Base-by-base conservation (phyloP, 2,888 invertebrate species). In the Trissoscelio sp. region DNA sequence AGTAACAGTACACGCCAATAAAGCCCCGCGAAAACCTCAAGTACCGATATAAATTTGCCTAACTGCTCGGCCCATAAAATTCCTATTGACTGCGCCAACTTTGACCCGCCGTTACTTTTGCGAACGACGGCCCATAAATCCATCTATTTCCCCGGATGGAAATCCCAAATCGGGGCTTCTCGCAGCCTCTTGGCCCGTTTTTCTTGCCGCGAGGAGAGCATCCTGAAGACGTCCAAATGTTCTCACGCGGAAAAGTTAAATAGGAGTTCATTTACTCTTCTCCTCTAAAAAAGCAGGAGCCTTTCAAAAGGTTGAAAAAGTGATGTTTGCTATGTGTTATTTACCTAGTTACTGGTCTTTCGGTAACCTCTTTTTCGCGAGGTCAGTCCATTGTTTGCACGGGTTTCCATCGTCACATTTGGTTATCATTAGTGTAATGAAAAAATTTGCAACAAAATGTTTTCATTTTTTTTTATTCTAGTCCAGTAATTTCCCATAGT, bases 241-340 rank as follows among this genome's bases (percentile, higher is more conserved):
- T 64, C 51, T 24, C 64, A 37, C 64, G 64, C 51, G 64, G 51
- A 66, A 66, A 64, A 64, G 62, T 48, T 18, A 64, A 64, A 48
- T 14, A 64, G n/a, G 7, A 9, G 53, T 16, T 55, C 34, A 7
- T 55, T 55, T 55, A 9, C 62, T 28, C 18, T 48, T 3, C n/a
- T 64, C 48, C 6, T 1, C n/a, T n/a, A n/a, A n/a, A 53, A 53
- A 53, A 34, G 28, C 42, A n/a, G 12, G 44, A 48, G 28, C 34
- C 53, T 69, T 44, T 67, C 28, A 18, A 24, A 24, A 31, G 11
- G 14, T 16, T 55, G 31, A 69, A 69, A 53, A 53, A n/a, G n/a
- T n/a, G 53, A 14, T 28, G 66, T 53, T 53, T 67, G 53, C 42
- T 1, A 7, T 39, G 28, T 22, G 42, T 44, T 55, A 55, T 55